Base-by-base conservation (phyloP, 2,888 invertebrate genomes). In the Pseudococcus longispinus region DNA sequence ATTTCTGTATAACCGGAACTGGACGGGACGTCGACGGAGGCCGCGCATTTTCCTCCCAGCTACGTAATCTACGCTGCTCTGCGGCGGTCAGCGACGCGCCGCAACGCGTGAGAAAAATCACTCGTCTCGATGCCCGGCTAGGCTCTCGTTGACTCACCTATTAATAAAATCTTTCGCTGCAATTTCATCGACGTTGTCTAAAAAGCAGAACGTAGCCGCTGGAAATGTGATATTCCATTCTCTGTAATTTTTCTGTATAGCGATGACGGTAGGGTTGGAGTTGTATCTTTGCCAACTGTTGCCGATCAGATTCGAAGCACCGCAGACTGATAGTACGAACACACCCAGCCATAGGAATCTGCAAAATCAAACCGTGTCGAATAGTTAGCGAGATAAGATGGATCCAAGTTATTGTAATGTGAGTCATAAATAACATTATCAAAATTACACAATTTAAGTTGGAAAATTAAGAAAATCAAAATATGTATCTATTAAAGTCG, bases 201-300 rank as follows among this genome's bases (percentile, higher is more conserved):
- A 89, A 87, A 92, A 91, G 89, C 94, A 94, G 60, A 92, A 91
- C 0, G 94, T 94, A 4, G 92, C 90, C 0, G 92, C 93, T 0
- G 93, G 93, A 88, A 93, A 91, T 18, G 92, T 91, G 90, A 92
- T 93, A 84, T 91, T 90, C 94, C 94, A 94, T 60, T 92, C 92
- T 77, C 93, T 90, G 90, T 92, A 94, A 90, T 94, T 93, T 88
- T 94, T 94, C 89, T 93, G 92, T 88, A 94, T 90, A 0, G 93
- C 93, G 11, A 94, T 93, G 6, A 94, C 94, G 0, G 93, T 94
- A 0, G 94, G 94, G 89, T 92, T 93, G 77, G 93, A 93, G 77
- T 91, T 91, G 90, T 92, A 94, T 2, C 93, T 90, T 88, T 91
- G 91, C 91, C 92, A 91, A 89, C 93, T 93, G 0, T 92, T 92